Evolutionary conservation across 1,140 invertebrate genomes (phyloP), one percentile per base, ranked within the genome.

Genomic region (Drosophila tristis): DNA sequence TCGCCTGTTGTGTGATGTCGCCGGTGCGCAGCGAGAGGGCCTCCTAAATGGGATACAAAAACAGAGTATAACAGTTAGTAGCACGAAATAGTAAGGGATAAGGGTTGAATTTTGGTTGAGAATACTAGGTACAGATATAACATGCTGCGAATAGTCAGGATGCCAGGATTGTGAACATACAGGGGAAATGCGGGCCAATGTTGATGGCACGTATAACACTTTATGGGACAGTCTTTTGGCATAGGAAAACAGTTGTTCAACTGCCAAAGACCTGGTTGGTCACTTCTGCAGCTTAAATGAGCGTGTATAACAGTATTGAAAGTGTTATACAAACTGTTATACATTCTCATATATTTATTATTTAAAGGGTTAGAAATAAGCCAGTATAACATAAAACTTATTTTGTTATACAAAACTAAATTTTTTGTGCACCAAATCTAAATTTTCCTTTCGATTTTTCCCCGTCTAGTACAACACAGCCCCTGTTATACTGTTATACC

Each of bases 1-100:
- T 95, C 91, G 97, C 96, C 90, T 97, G 96, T 81, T 97, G 96
- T 23, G 95, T 95, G 15, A 97, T 93, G 91, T 97, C 97, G 48
- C 96, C 96, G 42, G 96, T 94, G 91, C 96, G 96, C 55, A 98
- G 90, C 15, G 96, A 96, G 78, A 96, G 93, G 51, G 96, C 95
- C 91, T 96, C 96, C 96, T 97, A 48, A 4, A 76, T 55, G 3
- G 39, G 20, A 20, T 4, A 35, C 8, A n/a, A n/a, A 7, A 13
- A 26, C 13, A 20, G 1, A 20, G 9, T 53, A 51, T 45, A 56
- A 44, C 23, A 62, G 20, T 84, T 62, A 74, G 29, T 47, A 8
- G 15, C 13, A 15, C 1, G 7, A 4, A 42, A 13, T 5, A n/a
- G n/a, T n/a, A n/a, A n/a, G 2, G 20, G 20, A 60, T 13, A 7